A percentile compares a stretch with the other conserved stretches of the same genome.
phyloP scores from a whole-genome alignment of 2,113 vertebrate genomes.

The Seriola aureovittata region DNA sequence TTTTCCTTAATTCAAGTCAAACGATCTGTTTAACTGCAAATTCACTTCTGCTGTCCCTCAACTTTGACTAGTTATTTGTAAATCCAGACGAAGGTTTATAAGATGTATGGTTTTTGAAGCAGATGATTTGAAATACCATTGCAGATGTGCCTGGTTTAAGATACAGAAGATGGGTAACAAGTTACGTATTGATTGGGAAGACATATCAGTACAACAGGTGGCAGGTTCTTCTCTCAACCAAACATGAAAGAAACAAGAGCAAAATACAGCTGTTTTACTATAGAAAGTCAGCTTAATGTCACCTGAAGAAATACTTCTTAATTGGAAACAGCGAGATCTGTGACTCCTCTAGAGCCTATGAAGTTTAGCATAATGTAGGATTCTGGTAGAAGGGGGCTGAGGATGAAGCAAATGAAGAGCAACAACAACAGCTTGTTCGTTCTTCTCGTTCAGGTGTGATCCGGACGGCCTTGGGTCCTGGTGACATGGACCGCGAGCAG shows the following conservation, averaged over 20 bases:
- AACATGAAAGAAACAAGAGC: neutral
- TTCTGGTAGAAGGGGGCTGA: neutral
- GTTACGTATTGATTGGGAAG: neutral
- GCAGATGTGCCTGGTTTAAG: neutral
- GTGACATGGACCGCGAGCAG: conserved; percentile 96
- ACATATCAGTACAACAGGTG: neutral
- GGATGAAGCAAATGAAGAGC: neutral
- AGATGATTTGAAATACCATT: neutral
- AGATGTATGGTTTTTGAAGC: too few relatives aligned
- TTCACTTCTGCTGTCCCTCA: too few relatives aligned
- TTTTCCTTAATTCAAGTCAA: too few relatives aligned
- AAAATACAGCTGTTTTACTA: neutral
- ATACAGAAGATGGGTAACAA: neutral
- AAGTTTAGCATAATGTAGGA: neutral
- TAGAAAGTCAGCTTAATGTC: neutral
- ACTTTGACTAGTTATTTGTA: too few relatives aligned
- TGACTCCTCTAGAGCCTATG: neutral
- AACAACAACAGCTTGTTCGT: neutral
- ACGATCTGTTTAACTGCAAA: too few relatives aligned
- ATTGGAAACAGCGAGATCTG: neutral
- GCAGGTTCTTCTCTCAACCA: neutral
- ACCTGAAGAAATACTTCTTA: neutral
- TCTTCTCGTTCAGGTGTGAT: conserved; percentile 89
- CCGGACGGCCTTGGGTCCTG: conserved; percentile 89
- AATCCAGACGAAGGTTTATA: too few relatives aligned